phyloP scores from a whole-genome alignment of 1,140 invertebrate species.

The Bombus polaris region DNA sequence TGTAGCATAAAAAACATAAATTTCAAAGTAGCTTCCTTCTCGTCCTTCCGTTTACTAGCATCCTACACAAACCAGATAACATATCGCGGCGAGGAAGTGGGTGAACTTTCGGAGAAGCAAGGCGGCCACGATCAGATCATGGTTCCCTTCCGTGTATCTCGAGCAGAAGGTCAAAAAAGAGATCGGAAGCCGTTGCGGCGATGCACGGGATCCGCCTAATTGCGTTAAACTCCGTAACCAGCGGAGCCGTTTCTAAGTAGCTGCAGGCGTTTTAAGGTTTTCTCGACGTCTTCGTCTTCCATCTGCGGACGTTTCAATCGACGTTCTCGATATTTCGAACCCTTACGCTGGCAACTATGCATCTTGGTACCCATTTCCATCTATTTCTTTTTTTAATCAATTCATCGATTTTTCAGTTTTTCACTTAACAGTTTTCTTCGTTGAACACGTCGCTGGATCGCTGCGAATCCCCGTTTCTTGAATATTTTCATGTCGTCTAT shows the following conservation, averaged over 20 bases:
- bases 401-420: neutral
- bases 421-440: neutral
- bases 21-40: neutral
- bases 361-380: no score
- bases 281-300: conserved; percentile 16
- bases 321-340: neutral
- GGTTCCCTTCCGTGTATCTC: neutral
- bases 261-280: conserved; percentile 35
- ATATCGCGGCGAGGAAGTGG: neutral
- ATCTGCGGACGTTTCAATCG: neutral
- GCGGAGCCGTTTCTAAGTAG: conserved; percentile 19
- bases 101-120: neutral
- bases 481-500: no score
- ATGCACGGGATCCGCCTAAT: conserved; percentile 40
- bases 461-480: neutral
- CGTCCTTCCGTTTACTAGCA: neutral
- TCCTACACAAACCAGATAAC: neutral
- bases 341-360: no score
- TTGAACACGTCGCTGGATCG: neutral
- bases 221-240: conserved; percentile 33
- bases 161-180: conserved; percentile 23
- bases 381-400: no score
- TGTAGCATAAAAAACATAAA: neutral
- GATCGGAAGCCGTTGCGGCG: conserved; percentile 47
- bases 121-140: no score